phyloP scores from a whole-genome alignment of 1,140 invertebrate species.

The Microplitis mediator region DNA sequence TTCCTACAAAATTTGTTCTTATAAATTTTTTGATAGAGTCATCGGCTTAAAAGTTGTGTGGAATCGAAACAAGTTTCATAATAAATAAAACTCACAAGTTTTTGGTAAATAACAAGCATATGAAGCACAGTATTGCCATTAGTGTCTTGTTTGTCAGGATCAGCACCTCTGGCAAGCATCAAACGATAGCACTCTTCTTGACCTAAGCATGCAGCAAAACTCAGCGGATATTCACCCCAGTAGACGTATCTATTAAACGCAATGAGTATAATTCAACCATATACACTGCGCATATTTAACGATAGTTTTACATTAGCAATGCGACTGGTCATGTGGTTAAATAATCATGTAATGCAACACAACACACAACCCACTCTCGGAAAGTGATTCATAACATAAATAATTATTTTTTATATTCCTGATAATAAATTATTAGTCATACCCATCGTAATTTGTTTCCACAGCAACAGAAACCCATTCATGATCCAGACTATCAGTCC shows the following conservation, averaged over 20 bases:
- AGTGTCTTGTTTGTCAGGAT: constrained; percentile 93
- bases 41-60: no score
- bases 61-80: not conserved
- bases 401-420: constrained; percentile 22
- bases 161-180: constrained; percentile 90
- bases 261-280: not conserved
- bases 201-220: constrained; percentile 94
- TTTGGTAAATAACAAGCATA: constrained; percentile 96
- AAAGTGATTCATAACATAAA: no score
- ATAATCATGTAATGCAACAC: no score
- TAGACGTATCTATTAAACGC: constrained; percentile 82
- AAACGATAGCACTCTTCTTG: constrained; percentile 97
- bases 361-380: no score
- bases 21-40: no score
- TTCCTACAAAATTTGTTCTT: no score
- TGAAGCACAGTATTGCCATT: constrained; percentile 98
- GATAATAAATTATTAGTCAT: constrained; percentile 29
- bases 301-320: not conserved
- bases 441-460: constrained; percentile 94
- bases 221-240: constrained; percentile 97
- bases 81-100: constrained; percentile 69
- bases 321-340: not conserved
- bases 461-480: constrained; percentile 87
- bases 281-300: not conserved
- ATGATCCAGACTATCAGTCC: constrained; percentile 86